These are phyloP conservation scores for Nomia melanderi DNA, from an alignment of 1,140 invertebrate genomes.

Conservation along the genomic window DNA sequence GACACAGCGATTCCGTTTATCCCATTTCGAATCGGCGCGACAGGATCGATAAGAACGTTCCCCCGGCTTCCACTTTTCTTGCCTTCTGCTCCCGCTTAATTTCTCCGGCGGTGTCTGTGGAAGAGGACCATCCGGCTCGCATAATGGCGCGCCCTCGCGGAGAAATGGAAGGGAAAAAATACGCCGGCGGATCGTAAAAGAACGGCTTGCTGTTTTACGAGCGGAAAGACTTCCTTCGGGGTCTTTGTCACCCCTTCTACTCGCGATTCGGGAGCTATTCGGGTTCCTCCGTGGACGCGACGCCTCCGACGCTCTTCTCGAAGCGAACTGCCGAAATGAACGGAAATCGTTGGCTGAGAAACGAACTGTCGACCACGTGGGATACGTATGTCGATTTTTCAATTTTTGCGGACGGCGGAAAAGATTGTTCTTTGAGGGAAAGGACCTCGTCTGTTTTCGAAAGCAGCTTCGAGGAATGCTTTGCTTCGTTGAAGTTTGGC, in stretches of 20 bases:
- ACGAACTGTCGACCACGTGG: too few species aligned
- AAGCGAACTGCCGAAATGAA: too few species aligned
- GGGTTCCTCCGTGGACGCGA: too few species aligned
- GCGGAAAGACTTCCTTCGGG: conserved; percentile 25
- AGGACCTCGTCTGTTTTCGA: too few species aligned
- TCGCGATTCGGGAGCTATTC: background rate
- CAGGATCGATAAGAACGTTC: background rate
- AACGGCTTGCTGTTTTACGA: conserved; percentile 45
- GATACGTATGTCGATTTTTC: too few species aligned
- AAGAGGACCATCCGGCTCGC: conserved; percentile 27
- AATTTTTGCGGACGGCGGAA: too few species aligned
- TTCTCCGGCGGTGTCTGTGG: conserved; percentile 5
- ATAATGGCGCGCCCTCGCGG: conserved; percentile 23
- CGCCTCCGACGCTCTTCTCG: too few species aligned
- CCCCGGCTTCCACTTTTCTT: background rate
- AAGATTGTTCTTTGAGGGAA: too few species aligned
- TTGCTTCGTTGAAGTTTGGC: too few species aligned
- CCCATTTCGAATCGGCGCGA: background rate
- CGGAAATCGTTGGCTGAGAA: too few species aligned
- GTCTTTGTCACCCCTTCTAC: conserved; percentile 33
- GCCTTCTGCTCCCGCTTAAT: conserved; percentile 36
- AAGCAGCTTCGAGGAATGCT: too few species aligned
- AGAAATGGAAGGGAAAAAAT: conserved; percentile 27
- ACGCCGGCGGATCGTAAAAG: conserved; percentile 27
- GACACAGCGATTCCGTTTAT: background rate